Evolutionary conservation across 2,888 invertebrate genomes (phyloP).

Genomic region (Nebria brevicollis): DNA sequence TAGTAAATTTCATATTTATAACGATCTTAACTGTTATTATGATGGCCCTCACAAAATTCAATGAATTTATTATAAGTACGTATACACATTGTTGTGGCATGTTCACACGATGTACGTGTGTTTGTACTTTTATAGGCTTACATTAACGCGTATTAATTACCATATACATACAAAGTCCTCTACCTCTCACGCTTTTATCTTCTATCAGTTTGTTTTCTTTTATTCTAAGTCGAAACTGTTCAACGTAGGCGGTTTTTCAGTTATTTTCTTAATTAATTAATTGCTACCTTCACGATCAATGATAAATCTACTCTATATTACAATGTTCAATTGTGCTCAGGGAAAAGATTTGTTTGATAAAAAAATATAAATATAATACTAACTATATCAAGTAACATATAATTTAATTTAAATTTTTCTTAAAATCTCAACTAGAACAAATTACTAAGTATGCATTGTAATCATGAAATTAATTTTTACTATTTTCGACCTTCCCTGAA

Average conservation of each 20-base stretch:
- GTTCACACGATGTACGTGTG: neutral
- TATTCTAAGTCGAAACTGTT: neutral
- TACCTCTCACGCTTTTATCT: neutral
- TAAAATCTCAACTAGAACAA: too few species aligned
- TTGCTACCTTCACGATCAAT: neutral
- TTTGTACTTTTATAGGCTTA: neutral
- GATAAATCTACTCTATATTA: neutral
- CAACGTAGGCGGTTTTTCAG: neutral
- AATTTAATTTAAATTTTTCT: too few species aligned
- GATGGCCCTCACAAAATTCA: neutral
- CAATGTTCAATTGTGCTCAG: neutral
- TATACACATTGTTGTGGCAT: neutral
- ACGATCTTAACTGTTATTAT: neutral
- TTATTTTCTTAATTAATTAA: slow-evolving; percentile 1
- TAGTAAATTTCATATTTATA: too few species aligned
- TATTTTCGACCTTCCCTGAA: too few species aligned
- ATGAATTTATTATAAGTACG: too few species aligned
- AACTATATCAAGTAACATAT: too few species aligned
- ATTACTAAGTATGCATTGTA: too few species aligned
- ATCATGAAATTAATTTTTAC: too few species aligned
- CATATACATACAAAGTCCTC: neutral
- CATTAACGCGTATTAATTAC: neutral
- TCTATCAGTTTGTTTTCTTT: neutral
- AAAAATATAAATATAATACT: neutral
- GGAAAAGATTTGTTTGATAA: neutral